Evolutionary conservation across 2,888 invertebrate genomes (phyloP), one percentile per base, ranked within the genome.

Genomic region (Lasius fuliginosus): DNA sequence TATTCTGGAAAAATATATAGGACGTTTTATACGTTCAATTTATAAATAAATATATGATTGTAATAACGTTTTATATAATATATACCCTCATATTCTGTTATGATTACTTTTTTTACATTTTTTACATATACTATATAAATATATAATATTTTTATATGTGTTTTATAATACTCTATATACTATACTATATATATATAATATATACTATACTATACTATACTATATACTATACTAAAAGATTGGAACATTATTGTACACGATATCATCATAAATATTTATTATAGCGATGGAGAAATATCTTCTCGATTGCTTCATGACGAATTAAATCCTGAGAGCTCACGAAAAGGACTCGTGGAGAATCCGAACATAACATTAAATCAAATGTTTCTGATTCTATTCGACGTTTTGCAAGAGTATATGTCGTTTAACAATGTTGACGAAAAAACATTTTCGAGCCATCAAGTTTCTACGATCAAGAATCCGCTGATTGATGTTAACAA

Each of bases 361-460:
- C 84, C 40, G 30, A 68, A 67, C 1, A 3, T 58, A 40, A 36
- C 79, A 1, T 36, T 62, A 73, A 83, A 62, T 69, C 82, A 86
- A 65, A 81, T 91, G 40, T 60, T 91, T 15, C 53, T 71, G 18
- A 49, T 73, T 15, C 67, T 91, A 11, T 85, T 71, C 46, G 84
- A 90, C 1, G 56, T 90, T 49, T 82, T 90, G 11, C 82, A 86
- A 83, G 86, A 87, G 27, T 69, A 82, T 12, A 9, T 69, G 30
- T 46, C 27, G 8, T 64, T 71, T 27, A n/a, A 2, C 15, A 15
- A n/a, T 18, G 4, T 9, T 1, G n/a, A 81, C 2, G 79, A 84
- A 40, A 58, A 5, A 15, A 3, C n/a, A n/a, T 30, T 9, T 30
- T 11, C 64, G 23, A 83, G 67, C 36, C 74, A 71, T 23, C 76